phyloP scores from a whole-genome alignment of 2,113 vertebrate genomes.

The Neotoma lepida region DNA sequence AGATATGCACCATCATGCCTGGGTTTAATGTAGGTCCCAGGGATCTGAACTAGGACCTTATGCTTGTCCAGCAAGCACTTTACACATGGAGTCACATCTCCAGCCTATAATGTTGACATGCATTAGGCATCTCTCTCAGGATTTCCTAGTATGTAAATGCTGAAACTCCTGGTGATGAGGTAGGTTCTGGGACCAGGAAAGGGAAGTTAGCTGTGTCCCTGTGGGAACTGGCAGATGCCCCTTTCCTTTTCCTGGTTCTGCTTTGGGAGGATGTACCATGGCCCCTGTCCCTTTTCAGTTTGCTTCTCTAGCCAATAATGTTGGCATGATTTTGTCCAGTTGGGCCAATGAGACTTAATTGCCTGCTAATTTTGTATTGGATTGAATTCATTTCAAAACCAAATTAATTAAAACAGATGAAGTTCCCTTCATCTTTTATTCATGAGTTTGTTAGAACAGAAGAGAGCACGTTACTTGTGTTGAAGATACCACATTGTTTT shows the following conservation, averaged over 20 bases:
- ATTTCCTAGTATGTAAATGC: not conserved
- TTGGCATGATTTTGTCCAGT: constrained; percentile 75
- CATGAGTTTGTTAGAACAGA: constrained; percentile 81
- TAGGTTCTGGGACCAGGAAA: not conserved
- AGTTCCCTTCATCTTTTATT: constrained; percentile 85
- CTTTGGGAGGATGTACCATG: not conserved
- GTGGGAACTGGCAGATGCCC: not conserved
- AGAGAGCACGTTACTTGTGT: constrained; percentile 78
- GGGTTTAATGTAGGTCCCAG: not conserved
- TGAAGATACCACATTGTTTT: constrained; percentile 78
- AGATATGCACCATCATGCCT: not conserved
- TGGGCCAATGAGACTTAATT: constrained; percentile 80
- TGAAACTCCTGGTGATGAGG: constrained; percentile 5
- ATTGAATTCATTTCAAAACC: constrained; percentile 85
- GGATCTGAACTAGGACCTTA: not conserved
- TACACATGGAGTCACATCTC: not conserved
- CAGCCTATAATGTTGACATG: not conserved
- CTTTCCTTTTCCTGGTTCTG: not conserved
- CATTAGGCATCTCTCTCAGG: not conserved
- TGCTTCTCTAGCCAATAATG: not conserved
- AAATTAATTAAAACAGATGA: constrained; percentile 86
- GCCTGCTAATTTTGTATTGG: constrained; percentile 84
- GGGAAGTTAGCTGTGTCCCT: not conserved
- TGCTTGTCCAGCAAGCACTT: not conserved
- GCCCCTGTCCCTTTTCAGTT: not conserved